Conservation (phyloP, 2,113 vertebrate species). For the Tragelaphus scriptus region DNA sequence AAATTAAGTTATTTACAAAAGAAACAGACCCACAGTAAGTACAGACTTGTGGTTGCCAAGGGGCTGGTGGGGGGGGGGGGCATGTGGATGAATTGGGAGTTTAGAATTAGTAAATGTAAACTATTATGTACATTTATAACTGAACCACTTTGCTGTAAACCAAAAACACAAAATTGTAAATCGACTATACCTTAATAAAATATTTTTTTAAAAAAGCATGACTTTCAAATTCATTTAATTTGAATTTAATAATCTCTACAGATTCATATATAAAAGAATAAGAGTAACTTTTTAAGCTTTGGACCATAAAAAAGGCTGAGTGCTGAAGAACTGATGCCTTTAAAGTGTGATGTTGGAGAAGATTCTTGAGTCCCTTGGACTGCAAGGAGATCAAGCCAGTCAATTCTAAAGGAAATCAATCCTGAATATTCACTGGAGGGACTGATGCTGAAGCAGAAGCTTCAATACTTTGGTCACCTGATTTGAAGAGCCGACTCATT, state of each 20-base stretch:
- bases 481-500: background rate
- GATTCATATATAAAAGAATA: background rate
- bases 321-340: background rate
- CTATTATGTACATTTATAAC: background rate
- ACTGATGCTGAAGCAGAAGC: background rate
- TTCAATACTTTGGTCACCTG: background rate
- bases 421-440: background rate
- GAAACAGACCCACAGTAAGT: background rate
- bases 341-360: background rate
- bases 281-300: background rate
- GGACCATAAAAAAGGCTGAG: background rate
- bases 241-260: background rate
- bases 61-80: fast-evolving
- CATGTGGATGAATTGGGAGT: background rate
- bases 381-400: background rate
- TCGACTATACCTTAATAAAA: background rate
- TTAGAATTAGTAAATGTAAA: background rate
- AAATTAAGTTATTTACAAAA: background rate
- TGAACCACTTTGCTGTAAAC: background rate
- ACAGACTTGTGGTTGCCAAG: background rate
- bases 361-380: background rate
- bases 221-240: background rate
- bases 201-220: background rate
- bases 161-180: background rate
- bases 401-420: background rate